Base-by-base conservation (phyloP, 2,113 vertebrate genomes). In the Oncorhynchus mykiss region DNA sequence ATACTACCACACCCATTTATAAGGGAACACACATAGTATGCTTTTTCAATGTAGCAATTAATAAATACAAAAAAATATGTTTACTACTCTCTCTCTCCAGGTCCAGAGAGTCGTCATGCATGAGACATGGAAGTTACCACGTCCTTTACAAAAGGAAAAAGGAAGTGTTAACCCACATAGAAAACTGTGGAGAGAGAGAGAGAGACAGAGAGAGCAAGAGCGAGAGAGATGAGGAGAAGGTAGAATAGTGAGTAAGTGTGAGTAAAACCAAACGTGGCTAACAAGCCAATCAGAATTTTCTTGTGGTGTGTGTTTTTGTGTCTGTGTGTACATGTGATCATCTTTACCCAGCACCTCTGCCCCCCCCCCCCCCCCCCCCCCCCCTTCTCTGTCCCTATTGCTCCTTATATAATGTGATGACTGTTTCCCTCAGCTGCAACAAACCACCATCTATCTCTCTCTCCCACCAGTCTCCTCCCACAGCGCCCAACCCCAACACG, bases 321-420 rank as follows among this genome's bases (percentile, higher is more conserved):
- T 69, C 12, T 80, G 48, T 59, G 67, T 48, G 57, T 64, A 70
- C 68, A 54, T 49, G 45, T 12, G 66, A 29, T 66, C 60, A 49
- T 54, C 60, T 51, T 59, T 72, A 71, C 65, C 65, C 65, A 67
- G 34, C 48, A 70, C 24, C 60, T 72, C 69, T 70, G 25, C 34
- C 29, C 54, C 62, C 51, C 70, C 24, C 25, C 54, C 34, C 29
- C 54, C 62, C 51, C 70, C 24, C 25, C 54, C 34, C 9, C 29
- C 54, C 51, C 34, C 71, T 20, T 31, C 65, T 34, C n/a, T 34
- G 27, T 31, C 68, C 51, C 73, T 70, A 27, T 57, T 57, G 39
- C 45, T 27, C 29, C 70, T 82, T 82, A 82, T 73, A 72, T 82
- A 78, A 78, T 75, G 75, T 62, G 60, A 71, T 70, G 80, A 78